Percentiles rank a stretch among this genome's conserved stretches.
These are phyloP conservation scores for Adelognathus sp. DNA, from an alignment of 2,888 invertebrate genomes.

Conservation along the genomic window DNA sequence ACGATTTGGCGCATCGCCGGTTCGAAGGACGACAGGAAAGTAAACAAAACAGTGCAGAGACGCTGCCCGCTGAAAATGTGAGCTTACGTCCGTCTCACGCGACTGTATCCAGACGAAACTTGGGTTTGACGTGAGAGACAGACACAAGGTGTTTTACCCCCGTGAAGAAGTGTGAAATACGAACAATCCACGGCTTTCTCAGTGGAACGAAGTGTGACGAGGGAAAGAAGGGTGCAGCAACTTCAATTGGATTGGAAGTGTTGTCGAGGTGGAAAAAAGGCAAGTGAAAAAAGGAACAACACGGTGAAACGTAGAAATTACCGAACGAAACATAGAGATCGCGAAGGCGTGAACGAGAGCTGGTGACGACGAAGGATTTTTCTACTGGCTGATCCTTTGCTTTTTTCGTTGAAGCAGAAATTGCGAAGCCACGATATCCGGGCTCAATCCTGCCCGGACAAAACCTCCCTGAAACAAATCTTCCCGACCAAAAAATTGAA, in stretches of 20 bases:
- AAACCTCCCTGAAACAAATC: too few species aligned
- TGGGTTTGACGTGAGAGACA: conserved; percentile 16
- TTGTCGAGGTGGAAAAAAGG: conserved; percentile 38
- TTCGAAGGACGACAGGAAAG: not conserved
- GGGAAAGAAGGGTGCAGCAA: conserved; percentile 57
- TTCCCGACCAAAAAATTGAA: too few species aligned
- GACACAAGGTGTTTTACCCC: not conserved
- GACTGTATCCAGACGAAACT: conserved; percentile 37
- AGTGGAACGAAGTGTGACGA: conserved; percentile 50
- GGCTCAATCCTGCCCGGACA: too few species aligned
- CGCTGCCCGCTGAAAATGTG: conserved; percentile 35
- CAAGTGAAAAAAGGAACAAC: not conserved
- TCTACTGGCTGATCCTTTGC: too few species aligned
- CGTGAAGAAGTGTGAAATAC: conserved; percentile 21
- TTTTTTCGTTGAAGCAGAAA: too few species aligned
- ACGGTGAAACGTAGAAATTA: conserved; percentile 13
- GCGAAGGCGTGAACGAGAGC: conserved; percentile 4
- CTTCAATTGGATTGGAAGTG: conserved; percentile 67
- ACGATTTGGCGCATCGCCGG: not conserved
- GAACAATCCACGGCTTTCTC: conserved; percentile 23
- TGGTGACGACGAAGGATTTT: conserved; percentile 25
- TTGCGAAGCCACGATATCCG: too few species aligned
- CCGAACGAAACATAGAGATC: conserved; percentile 46
- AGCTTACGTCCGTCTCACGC: conserved; percentile 40
- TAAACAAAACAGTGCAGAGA: conserved; percentile 10